Conservation (phyloP, 1,140 invertebrate genomes). For the Zaprionus camerounensis region DNA sequence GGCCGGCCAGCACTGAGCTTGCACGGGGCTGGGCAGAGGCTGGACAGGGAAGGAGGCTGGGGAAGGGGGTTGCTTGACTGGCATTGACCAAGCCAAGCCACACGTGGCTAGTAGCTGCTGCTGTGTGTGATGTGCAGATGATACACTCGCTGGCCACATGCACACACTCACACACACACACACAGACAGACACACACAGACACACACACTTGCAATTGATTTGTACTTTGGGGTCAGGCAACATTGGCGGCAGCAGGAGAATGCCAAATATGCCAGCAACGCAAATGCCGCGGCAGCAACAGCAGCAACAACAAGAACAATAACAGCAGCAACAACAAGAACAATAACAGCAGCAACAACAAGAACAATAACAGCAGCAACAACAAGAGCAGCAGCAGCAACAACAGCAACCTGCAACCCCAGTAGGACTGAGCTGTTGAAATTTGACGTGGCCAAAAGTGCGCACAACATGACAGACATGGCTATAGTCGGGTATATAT, state of each 20-base stretch:
- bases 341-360: neutral
- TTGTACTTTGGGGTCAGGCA: conserved; percentile 80
- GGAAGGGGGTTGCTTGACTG: conserved; percentile 14
- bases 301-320: conserved; percentile 19
- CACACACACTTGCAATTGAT: conserved; percentile 73
- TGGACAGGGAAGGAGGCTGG: neutral
- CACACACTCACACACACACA: conserved; percentile 52
- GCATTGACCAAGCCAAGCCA: conserved; percentile 51
- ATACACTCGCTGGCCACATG: conserved; percentile 15
- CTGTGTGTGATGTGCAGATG: conserved; percentile 24
- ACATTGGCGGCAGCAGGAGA: conserved; percentile 35
- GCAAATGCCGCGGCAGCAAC: conserved; percentile 38
- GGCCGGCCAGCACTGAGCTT: conserved; percentile 40
- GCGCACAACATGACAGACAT: too few species aligned
- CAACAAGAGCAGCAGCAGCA: too few species aligned
- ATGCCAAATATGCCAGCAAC: conserved; percentile 64
- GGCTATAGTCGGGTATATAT: too few species aligned
- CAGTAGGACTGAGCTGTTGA: too few species aligned
- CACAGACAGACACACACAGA: conserved; percentile 43
- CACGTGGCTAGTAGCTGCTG: conserved; percentile 43
- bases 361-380: too few species aligned
- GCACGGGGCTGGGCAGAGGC: neutral
- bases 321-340: neutral
- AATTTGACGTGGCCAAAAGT: too few species aligned
- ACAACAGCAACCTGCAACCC: too few species aligned